Evolutionary conservation across 2,113 vertebrate genomes (phyloP), one percentile per base, ranked within the genome.

Genomic region (Hemicordylus capensis): DNA sequence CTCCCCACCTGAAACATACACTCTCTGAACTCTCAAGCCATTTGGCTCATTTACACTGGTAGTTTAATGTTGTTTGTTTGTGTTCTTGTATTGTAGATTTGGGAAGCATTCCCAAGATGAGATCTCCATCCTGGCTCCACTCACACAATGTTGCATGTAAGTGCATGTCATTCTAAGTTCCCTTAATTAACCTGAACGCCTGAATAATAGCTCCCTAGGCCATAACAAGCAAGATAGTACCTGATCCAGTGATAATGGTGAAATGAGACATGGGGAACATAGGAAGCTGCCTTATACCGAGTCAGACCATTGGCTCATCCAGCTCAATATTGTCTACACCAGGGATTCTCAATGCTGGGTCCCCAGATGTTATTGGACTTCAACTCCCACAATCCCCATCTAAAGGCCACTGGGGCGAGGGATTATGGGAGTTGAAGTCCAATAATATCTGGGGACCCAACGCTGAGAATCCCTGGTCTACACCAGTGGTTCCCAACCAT

Each of bases 61-160:
- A 10, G n/a, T 74, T 73, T 28, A 22, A n/a, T 20, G 20, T 70
- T 54, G 17, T 67, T 51, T 63, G 20, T 81, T 76, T 64, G 37
- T 90, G 17, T 54, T 6, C 17, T 87, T 61, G 6, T 79, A 48
- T 86, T 76, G 42, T 94, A 99, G 99, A 91, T 99, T 99, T 42
- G 99, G 99, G 75, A 96, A 96, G 3, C 98, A 98, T 82, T 97
- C 98, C 81, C 96, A 96, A 0, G 99, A 99, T 0, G 99, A 99
- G 75, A 75, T 96, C 91, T 98, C 98, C 93, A 99, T 99, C 91
- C 96, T 99, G 86, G 97, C 98, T 0, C 98, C 99, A 0, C 95
- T 99, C 31, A 95, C 95, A 74, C 99, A 99, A 94, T 99, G 99
- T 76, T 99, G 99, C 96, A 92, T 95, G 99, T 99, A 93, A 98